Conservation (phyloP, 2,797 vertebrate genomes). For the Heliangelus exortis region DNA sequence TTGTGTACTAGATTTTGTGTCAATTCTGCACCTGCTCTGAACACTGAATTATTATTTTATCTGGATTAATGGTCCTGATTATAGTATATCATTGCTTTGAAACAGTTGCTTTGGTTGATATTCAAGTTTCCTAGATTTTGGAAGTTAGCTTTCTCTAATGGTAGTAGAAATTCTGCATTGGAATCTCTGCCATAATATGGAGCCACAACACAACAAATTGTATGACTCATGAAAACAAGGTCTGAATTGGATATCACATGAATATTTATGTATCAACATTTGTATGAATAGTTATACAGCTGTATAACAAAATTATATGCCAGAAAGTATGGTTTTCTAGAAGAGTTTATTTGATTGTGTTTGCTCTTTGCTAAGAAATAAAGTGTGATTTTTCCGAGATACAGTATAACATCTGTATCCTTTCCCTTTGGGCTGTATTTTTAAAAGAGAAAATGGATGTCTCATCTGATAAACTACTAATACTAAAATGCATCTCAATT, state of each 20-base stretch:
- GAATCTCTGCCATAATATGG: neutral
- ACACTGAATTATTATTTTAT: constrained; percentile 5
- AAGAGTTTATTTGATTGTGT: neutral
- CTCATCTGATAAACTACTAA: neutral
- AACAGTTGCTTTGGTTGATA: neutral
- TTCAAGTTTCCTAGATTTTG: neutral
- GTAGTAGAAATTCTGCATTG: neutral
- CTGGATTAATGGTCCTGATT: neutral
- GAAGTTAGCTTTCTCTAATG: neutral
- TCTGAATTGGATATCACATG: neutral
- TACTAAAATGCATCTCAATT: neutral
- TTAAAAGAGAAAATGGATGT: neutral
- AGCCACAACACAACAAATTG: neutral
- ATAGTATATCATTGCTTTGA: neutral
- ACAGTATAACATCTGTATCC: neutral
- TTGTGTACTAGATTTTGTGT: too few relatives aligned
- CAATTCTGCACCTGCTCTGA: neutral
- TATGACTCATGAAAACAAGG: neutral
- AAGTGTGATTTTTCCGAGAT: neutral
- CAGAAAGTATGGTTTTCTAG: neutral
- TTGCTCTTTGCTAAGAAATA: neutral
- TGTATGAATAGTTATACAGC: neutral
- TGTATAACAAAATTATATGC: neutral
- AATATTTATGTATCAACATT: neutral
- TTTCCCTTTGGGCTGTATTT: neutral